Percentiles rank a stretch among this genome's conserved stretches.
phyloP scores from a whole-genome alignment of 2,888 invertebrate species.

The Corbicula japonica region DNA sequence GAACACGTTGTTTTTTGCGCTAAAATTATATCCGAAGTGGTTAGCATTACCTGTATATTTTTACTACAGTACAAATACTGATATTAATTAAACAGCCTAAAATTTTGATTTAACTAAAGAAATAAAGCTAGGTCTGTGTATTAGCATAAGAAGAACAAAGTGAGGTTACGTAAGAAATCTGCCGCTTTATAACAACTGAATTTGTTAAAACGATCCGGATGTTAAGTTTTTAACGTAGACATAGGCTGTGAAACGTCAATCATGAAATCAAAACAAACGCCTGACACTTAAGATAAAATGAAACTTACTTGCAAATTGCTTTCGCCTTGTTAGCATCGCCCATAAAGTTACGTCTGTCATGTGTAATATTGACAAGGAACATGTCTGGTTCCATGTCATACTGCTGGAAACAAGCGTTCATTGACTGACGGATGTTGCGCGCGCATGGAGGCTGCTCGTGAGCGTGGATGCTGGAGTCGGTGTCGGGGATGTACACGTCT shows the following conservation, averaged over 20 bases:
- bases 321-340: conserved; percentile 61
- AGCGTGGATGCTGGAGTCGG: conserved; percentile 39
- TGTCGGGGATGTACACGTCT: conserved; percentile 38
- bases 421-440: conserved; percentile 37
- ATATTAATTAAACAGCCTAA: too few species aligned
- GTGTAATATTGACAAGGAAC: conserved; percentile 73
- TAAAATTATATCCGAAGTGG: conserved; percentile 10
- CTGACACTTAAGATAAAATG: background rate
- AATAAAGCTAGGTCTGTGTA: too few species aligned
- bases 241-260: background rate
- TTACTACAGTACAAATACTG: too few species aligned
- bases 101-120: too few species aligned
- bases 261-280: background rate
- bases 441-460: conserved; percentile 52
- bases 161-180: too few species aligned
- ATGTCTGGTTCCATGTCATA: conserved; percentile 68
- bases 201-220: too few species aligned
- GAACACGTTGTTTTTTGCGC: conserved; percentile 48
- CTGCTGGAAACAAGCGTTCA: conserved; percentile 60
- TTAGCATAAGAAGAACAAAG: too few species aligned
- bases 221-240: too few species aligned
- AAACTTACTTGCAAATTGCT: conserved; percentile 68
- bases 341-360: conserved; percentile 71
- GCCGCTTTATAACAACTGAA: too few species aligned
- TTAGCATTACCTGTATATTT: too few species aligned